Evolutionary conservation across 2,888 invertebrate species (phyloP).

Genomic region (Mactromeris polynyma): DNA sequence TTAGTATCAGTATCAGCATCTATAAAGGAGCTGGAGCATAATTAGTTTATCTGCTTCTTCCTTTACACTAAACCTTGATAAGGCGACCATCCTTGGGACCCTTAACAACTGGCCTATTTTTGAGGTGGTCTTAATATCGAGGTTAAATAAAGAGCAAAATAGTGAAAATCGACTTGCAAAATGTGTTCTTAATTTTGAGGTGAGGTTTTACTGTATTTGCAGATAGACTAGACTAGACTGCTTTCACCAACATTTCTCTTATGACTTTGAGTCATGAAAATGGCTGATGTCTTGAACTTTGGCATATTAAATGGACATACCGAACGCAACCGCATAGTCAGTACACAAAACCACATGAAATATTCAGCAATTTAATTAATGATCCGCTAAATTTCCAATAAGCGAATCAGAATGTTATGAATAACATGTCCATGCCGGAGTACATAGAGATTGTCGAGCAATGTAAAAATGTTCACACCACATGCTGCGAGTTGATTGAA

Average conservation of each 20-base stretch:
- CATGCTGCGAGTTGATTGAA: background rate
- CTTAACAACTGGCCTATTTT: no score
- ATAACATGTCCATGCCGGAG: background rate
- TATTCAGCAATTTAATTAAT: slow-evolving; percentile 5
- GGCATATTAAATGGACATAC: background rate
- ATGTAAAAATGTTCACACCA: background rate
- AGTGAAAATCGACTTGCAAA: no score
- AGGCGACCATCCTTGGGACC: no score
- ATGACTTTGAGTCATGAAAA: background rate
- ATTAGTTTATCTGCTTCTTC: no score
- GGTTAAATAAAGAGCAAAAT: no score
- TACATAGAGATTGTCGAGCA: background rate
- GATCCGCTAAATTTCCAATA: slow-evolving; percentile 11
- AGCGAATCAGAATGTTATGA: slow-evolving; percentile 13
- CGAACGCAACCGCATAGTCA: background rate
- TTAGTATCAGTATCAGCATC: no score
- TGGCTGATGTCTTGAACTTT: background rate
- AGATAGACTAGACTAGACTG: no score
- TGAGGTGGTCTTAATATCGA: no score
- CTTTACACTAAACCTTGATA: no score
- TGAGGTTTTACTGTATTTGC: no score
- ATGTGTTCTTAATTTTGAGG: no score
- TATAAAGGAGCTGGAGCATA: no score
- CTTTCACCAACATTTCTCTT: background rate
- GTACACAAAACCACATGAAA: background rate